A percentile compares a stretch with the other conserved stretches of the same genome.
Conservation (phyloP, 2,888 invertebrate genomes). For the Mechanitis messenoides region DNA sequence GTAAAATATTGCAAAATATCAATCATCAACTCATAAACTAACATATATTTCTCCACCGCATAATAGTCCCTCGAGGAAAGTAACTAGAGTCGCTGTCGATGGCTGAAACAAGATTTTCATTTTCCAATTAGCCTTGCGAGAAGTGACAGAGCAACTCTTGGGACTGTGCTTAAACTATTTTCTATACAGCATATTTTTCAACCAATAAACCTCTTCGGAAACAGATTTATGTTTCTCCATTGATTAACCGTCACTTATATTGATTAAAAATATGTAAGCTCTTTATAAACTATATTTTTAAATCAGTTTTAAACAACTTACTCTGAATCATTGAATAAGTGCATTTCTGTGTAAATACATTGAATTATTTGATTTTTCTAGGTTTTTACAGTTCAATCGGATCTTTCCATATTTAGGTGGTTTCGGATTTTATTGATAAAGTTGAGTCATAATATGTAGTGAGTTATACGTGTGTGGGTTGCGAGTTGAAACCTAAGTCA, state of each 20-base stretch:
- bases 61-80: neutral
- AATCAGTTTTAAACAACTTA: no score
- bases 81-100: slow-evolving; percentile 25
- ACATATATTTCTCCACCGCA: neutral
- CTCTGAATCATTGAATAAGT: neutral
- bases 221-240: neutral
- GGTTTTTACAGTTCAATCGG: neutral
- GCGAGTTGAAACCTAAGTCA: neutral
- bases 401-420: no score
- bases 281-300: no score
- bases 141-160: slow-evolving; percentile 17
- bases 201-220: neutral
- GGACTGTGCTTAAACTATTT: slow-evolving; percentile 17
- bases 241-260: neutral
- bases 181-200: slow-evolving; percentile 16
- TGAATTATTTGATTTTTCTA: neutral
- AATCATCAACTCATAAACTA: neutral
- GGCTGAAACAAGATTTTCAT: slow-evolving; percentile 40
- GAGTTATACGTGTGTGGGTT: no score
- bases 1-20: neutral
- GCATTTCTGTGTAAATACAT: no score
- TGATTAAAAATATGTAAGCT: no score
- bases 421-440: neutral
- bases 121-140: slow-evolving; percentile 40
- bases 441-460: neutral